Evolutionary conservation across 2,888 invertebrate genomes (phyloP).

Genomic region (Eupithecia dodoneata): DNA sequence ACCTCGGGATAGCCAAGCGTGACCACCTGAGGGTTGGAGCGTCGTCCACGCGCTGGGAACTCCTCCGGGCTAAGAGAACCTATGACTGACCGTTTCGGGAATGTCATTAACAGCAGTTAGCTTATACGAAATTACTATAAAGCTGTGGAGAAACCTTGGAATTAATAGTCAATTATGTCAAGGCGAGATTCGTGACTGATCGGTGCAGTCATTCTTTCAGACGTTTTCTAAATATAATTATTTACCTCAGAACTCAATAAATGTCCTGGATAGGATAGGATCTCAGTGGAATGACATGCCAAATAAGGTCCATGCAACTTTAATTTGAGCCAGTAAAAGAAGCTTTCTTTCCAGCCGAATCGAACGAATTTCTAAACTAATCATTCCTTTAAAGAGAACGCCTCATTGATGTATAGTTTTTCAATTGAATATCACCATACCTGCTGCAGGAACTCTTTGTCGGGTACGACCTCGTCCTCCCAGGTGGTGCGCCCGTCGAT

Average conservation of each 20-base stretch:
- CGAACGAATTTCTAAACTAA: not conserved
- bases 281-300: not conserved
- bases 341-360: not conserved
- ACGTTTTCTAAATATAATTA: not conserved
- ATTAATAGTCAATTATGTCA: conserved; percentile 27
- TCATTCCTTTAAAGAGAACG: not conserved
- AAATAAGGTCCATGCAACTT: not conserved
- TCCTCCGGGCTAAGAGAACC: conserved; percentile 1
- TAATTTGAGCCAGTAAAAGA: not conserved
- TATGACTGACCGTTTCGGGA: conserved; percentile 4
- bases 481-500: conserved; percentile 86
- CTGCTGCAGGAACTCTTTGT: conserved; percentile 95
- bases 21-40: conserved; percentile 10
- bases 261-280: not conserved
- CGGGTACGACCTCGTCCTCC: conserved; percentile 93
- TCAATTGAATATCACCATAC: conserved; percentile 64
- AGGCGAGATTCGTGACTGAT: conserved; percentile 11
- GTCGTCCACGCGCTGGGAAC: not conserved
- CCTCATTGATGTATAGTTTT: not conserved
- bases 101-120: not conserved
- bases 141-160: conserved; percentile 29
- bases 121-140: conserved; percentile 4
- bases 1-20: conserved; percentile 11
- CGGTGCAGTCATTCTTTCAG: not conserved
- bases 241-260: not conserved